Evolutionary conservation across 2,888 invertebrate genomes (phyloP).

Genomic region (Dryobota labecula): DNA sequence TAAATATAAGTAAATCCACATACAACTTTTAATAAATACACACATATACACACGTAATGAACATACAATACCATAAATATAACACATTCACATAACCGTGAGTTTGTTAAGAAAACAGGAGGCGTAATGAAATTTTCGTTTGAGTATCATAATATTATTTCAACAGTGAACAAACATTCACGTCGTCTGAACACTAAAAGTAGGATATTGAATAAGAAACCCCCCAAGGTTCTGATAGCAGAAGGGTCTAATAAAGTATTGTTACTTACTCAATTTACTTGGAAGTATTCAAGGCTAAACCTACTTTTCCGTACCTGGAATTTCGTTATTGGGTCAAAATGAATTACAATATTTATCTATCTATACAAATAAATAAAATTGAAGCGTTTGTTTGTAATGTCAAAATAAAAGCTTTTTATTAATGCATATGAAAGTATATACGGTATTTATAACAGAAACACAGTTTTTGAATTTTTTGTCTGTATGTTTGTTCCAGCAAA

Average conservation of each 20-base stretch:
- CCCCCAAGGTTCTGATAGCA: not conserved
- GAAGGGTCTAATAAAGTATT: conserved; percentile 25
- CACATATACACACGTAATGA: no score
- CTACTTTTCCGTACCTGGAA: conserved; percentile 1
- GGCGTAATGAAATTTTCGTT: not conserved
- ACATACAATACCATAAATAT: no score
- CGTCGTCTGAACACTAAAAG: not conserved
- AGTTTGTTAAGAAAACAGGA: not conserved
- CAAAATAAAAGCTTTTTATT: no score
- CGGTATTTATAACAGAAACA: no score
- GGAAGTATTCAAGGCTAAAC: conserved; percentile 8
- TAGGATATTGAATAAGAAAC: conserved; percentile 5
- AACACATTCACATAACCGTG: no score
- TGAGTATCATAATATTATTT: not conserved
- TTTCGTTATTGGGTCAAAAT: not conserved
- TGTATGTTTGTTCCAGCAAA: no score
- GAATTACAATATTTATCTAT: conserved; percentile 1
- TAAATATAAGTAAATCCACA: no score
- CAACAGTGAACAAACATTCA: not conserved
- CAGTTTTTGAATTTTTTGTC: no score
- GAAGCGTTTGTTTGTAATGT: no score
- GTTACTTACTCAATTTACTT: not conserved
- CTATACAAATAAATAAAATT: no score
- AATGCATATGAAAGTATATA: no score
- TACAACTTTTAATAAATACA: no score